A percentile compares a stretch with the other conserved stretches of the same genome.
Conservation (phyloP, 2,888 invertebrate genomes). For the Diarsia mendica region DNA sequence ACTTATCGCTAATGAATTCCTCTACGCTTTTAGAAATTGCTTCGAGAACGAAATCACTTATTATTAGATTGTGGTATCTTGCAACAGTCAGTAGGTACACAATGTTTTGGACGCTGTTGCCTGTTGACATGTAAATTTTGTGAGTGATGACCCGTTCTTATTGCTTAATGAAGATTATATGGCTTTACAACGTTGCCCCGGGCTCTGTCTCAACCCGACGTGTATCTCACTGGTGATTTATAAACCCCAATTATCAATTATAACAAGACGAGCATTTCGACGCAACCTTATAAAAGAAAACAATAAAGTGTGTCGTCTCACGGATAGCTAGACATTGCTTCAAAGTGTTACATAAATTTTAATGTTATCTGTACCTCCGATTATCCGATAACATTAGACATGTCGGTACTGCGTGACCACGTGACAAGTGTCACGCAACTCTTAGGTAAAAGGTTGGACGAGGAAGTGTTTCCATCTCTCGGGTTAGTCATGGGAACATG, state of each 20-base stretch:
- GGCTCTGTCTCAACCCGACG: conserved; percentile 51
- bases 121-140: conserved; percentile 59
- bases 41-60: conserved; percentile 41
- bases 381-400: conserved; percentile 51
- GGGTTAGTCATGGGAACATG: conserved; percentile 39
- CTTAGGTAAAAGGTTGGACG: conserved; percentile 30
- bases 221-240: conserved; percentile 58
- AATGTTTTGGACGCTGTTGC: conserved; percentile 49
- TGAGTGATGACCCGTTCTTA: conserved; percentile 57
- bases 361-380: conserved; percentile 36
- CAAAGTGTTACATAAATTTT: conserved; percentile 52
- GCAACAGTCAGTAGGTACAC: conserved; percentile 44
- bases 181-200: conserved; percentile 52
- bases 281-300: conserved; percentile 47
- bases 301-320: conserved; percentile 56
- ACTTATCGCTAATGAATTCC: conserved; percentile 20
- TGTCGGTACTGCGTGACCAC: conserved; percentile 25
- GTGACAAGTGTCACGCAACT: conserved; percentile 50
- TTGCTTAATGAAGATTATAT: conserved; percentile 61
- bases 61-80: conserved; percentile 44
- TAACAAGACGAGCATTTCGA: conserved; percentile 48
- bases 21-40: conserved; percentile 2
- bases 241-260: conserved; percentile 61
- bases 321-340: conserved; percentile 40
- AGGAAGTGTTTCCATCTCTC: conserved; percentile 20